These are phyloP conservation scores for Sitobion miscanthi DNA, from an alignment of 1,140 invertebrate species.

Conservation along the genomic window DNA sequence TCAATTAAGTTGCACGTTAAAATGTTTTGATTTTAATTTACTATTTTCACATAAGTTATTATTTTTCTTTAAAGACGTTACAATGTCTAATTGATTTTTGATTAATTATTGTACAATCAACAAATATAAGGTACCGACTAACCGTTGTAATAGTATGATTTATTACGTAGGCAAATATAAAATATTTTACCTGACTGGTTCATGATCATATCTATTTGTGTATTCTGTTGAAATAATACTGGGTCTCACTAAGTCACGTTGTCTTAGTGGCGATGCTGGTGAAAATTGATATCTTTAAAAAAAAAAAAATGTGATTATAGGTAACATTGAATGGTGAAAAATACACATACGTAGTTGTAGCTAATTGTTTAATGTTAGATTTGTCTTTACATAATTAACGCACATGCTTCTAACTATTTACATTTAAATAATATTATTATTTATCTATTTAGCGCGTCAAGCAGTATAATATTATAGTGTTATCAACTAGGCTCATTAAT, in stretches of 20 bases:
- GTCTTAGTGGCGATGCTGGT: constrained; percentile 38
- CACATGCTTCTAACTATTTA: constrained; percentile 55
- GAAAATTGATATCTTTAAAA: constrained; percentile 38
- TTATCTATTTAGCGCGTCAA: constrained; percentile 25
- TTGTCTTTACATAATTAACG: constrained; percentile 29
- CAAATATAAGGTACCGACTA: background rate
- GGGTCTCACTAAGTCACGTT: constrained; percentile 22
- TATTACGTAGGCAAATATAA: background rate
- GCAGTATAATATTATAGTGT: constrained; percentile 10
- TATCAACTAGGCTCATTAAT: constrained; percentile 19
- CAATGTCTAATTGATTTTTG: background rate
- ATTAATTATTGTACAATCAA: background rate
- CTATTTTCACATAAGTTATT: background rate
- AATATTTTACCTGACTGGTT: constrained; percentile 29
- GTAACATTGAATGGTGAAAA: background rate
- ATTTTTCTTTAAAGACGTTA: background rate
- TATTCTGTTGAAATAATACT: constrained; percentile 26
- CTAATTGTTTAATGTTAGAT: constrained; percentile 1
- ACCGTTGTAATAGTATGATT: background rate
- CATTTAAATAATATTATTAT: constrained; percentile 26
- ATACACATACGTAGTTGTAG: background rate
- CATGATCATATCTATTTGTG: constrained; percentile 30
- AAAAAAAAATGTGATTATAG: background rate
- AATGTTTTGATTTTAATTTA: background rate
- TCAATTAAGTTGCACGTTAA: background rate